A percentile compares a stretch with the other conserved stretches of the same genome.
phyloP scores from a whole-genome alignment of 2,888 invertebrate genomes.

The Athetis lepigone region DNA sequence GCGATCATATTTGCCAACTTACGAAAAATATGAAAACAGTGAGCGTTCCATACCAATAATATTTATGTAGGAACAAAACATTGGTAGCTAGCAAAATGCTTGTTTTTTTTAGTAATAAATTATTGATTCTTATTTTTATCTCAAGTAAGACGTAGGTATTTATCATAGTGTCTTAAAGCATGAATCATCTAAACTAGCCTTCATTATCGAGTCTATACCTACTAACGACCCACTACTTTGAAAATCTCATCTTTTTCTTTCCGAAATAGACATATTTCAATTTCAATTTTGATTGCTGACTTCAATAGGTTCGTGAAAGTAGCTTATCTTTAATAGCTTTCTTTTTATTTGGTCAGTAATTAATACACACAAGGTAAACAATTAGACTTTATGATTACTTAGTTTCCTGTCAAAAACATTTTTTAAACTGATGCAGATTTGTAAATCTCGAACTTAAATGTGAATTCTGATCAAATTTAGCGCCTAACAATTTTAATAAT shows the following conservation, averaged over 20 bases:
- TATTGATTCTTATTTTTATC: not conserved
- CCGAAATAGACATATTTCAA: too few relatives aligned
- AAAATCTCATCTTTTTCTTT: too few relatives aligned
- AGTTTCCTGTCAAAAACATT: too few relatives aligned
- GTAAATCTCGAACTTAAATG: too few relatives aligned
- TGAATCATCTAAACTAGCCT: not conserved
- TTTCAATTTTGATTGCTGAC: not conserved
- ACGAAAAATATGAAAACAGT: constrained; percentile 5
- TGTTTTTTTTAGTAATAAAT: not conserved
- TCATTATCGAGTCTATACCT: not conserved
- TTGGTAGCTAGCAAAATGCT: not conserved
- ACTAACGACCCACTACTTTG: too few relatives aligned
- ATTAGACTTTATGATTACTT: too few relatives aligned
- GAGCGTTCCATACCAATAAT: not conserved
- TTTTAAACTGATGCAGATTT: too few relatives aligned
- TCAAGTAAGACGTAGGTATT: not conserved
- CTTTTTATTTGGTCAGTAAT: not conserved
- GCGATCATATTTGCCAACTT: constrained; percentile 6
- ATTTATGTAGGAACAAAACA: not conserved
- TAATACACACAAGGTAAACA: too few relatives aligned
- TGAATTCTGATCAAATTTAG: too few relatives aligned
- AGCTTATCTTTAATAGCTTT: not conserved
- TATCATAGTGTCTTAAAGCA: not conserved
- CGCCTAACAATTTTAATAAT: too few relatives aligned
- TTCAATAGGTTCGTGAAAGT: constrained; percentile 6